A percentile compares a stretch with the other conserved stretches of the same genome.
Evolutionary conservation across 2,888 invertebrate species (phyloP).

Genomic region (Cantharis flavilabris): DNA sequence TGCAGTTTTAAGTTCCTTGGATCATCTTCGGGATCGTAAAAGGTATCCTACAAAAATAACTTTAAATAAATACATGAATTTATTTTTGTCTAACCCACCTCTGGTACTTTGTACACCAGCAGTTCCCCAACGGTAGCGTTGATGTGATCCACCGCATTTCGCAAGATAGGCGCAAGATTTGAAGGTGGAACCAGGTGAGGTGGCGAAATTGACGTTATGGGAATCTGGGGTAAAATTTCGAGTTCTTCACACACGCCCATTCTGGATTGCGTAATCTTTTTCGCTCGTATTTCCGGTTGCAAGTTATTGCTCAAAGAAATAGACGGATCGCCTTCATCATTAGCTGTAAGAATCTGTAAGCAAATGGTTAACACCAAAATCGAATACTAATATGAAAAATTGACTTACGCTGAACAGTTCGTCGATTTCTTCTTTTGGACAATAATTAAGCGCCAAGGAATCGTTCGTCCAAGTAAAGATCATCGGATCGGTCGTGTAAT

Average conservation of each 20-base stretch:
- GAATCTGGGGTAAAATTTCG: constrained; percentile 57
- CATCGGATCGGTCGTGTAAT: constrained; percentile 63
- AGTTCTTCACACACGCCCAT: constrained; percentile 69
- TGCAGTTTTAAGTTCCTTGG: constrained; percentile 74
- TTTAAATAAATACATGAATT: neutral
- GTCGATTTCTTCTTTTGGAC: constrained; percentile 76
- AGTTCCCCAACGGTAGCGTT: constrained; percentile 83
- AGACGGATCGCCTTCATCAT: constrained; percentile 64
- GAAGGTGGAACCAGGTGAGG: constrained; percentile 48
- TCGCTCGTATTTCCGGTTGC: constrained; percentile 68
- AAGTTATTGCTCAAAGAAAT: constrained; percentile 64
- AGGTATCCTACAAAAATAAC: constrained; percentile 68
- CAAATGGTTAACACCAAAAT: neutral
- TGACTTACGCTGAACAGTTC: constrained; percentile 66
- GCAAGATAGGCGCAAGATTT: constrained; percentile 76
- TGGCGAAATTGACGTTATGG: constrained; percentile 61
- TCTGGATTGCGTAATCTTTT: constrained; percentile 68
- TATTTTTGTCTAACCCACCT: constrained; percentile 59
- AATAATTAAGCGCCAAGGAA: constrained; percentile 76
- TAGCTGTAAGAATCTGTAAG: constrained; percentile 58
- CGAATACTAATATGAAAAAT: neutral
- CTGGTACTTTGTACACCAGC: constrained; percentile 79
- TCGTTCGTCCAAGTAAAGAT: constrained; percentile 87
- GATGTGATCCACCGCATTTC: constrained; percentile 85
- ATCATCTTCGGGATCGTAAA: constrained; percentile 86